Base-by-base conservation (phyloP, 2,113 vertebrate species). In the Cyanocitta stelleri region DNA sequence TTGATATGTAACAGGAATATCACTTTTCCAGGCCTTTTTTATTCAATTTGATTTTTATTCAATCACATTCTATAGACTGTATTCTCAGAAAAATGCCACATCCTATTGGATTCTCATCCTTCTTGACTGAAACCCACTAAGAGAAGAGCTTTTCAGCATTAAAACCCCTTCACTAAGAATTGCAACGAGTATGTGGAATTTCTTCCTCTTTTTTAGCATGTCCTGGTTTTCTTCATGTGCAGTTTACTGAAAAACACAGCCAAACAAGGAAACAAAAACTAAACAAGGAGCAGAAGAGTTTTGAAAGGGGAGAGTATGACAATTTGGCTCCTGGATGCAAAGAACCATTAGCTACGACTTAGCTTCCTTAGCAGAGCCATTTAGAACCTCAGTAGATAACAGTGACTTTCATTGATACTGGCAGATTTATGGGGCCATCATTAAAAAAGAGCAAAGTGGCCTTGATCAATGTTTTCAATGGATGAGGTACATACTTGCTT, bases 361-460 rank as follows among this genome's bases (percentile, higher is more conserved):
- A 62, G 21, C 27, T 93, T 80, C 68, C 68, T 89, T 74, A 71
- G 52, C 0, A 16, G 11, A 4, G 72, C 79, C 74, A 84, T 96
- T 96, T 96, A 92, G 94, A 95, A 95, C 68, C 46, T 89, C 6
- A 63, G 92, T 10, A 96, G 94, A 87, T 95, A 96, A 92, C 83
- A 90, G 72, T 78, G 93, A 90, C 83, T 97, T 95, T 96, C 95
- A 92, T 84, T 92, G 92, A 88, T 96, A 93, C 79, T 92, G 92
- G 90, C 90, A 97, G 96, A 95, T 96, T 96, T 95, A 97, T 93
- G 94, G 88, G 73, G 68, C 80, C 90, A 71, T 92, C 94, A 81
- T 89, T 93, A 92, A 86, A 97, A 89, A 90, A 80, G 72, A 95
- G 61, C 20, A 5, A 92, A 96, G 83, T 90, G 92, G 92, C 86